These are phyloP conservation scores for Notocelia uddmanniana DNA, from an alignment of 2,888 invertebrate genomes.

Conservation along the genomic window DNA sequence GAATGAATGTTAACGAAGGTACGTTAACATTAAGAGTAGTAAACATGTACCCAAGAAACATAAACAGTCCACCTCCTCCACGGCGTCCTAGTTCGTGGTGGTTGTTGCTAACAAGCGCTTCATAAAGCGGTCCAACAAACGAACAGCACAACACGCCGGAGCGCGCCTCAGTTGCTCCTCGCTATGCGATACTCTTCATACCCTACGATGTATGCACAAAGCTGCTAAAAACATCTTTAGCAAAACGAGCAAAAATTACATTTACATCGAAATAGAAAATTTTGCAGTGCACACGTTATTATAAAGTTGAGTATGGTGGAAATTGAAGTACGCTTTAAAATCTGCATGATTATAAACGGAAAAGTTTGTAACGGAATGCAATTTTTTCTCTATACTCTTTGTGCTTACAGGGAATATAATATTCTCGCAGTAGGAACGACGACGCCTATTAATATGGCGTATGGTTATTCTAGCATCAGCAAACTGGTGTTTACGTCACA, in stretches of 20 bases:
- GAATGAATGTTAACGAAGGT: no score
- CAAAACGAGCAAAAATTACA: conserved; percentile 24
- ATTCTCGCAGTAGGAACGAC: not conserved
- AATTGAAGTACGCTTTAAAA: conserved; percentile 8
- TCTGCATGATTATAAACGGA: not conserved
- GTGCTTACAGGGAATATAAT: not conserved
- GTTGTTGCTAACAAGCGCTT: conserved; percentile 43
- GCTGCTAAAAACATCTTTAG: conserved; percentile 26
- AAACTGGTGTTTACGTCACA: conserved; percentile 63
- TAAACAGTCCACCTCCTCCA: conserved; percentile 12
- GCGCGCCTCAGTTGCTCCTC: not conserved
- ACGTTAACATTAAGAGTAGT: not conserved
- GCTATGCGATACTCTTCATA: conserved; percentile 11
- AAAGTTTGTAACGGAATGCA: conserved; percentile 8
- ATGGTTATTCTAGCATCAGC: conserved; percentile 49
- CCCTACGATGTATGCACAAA: conserved; percentile 17
- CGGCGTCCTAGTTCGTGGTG: not conserved
- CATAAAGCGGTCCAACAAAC: conserved; percentile 45
- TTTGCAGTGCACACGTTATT: conserved; percentile 22
- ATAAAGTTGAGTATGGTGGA: conserved; percentile 11
- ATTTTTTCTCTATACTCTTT: conserved; percentile 3
- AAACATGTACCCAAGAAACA: not conserved
- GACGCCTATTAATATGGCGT: conserved; percentile 1
- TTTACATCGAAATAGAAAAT: conserved; percentile 33
- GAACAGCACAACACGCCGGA: conserved; percentile 26